These are phyloP conservation scores for Myoxocephalus aenaeus DNA, from an alignment of 2,797 vertebrate genomes.

Conservation along the genomic window DNA sequence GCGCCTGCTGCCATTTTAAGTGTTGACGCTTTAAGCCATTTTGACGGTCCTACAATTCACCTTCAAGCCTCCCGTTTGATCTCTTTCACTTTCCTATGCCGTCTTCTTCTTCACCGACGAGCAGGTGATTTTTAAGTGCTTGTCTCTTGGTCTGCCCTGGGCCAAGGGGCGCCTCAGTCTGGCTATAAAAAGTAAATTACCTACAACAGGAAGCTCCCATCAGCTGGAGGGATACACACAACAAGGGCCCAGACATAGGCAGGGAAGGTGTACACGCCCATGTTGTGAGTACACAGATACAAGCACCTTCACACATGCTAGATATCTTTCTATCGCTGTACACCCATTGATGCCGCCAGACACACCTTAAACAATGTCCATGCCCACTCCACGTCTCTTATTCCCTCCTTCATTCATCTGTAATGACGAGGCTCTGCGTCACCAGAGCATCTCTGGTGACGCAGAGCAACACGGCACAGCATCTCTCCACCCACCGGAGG, in stretches of 20 bases:
- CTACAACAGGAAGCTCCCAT: constrained; percentile 74
- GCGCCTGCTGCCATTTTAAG: constrained; percentile 22
- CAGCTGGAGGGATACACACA: constrained; percentile 61
- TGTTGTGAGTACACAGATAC: constrained; percentile 20
- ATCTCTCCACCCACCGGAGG: constrained; percentile 68
- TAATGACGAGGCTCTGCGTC: constrained; percentile 60
- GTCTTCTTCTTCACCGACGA: constrained; percentile 20
- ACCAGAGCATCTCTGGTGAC: too few relatives aligned
- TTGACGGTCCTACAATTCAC: constrained; percentile 37
- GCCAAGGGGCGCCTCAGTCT: constrained; percentile 52
- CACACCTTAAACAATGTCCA: constrained; percentile 25
- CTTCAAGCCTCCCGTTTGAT: constrained; percentile 3
- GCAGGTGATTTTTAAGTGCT: constrained; percentile 57
- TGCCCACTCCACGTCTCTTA: constrained; percentile 15
- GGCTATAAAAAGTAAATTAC: constrained; percentile 72
- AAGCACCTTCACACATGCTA: constrained; percentile 13
- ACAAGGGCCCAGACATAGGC: constrained; percentile 24
- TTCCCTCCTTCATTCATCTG: constrained; percentile 57
- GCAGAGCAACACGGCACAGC: too few relatives aligned
- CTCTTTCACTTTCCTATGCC: constrained; percentile 38
- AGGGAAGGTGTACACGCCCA: constrained; percentile 34
- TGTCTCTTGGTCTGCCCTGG: constrained; percentile 34
- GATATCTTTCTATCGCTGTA: constrained; percentile 12
- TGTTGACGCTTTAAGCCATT: constrained; percentile 19
- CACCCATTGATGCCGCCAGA: constrained; percentile 22